These are phyloP conservation scores for Podargus strigoides DNA, from an alignment of 2,797 vertebrate species.

Conservation along the genomic window DNA sequence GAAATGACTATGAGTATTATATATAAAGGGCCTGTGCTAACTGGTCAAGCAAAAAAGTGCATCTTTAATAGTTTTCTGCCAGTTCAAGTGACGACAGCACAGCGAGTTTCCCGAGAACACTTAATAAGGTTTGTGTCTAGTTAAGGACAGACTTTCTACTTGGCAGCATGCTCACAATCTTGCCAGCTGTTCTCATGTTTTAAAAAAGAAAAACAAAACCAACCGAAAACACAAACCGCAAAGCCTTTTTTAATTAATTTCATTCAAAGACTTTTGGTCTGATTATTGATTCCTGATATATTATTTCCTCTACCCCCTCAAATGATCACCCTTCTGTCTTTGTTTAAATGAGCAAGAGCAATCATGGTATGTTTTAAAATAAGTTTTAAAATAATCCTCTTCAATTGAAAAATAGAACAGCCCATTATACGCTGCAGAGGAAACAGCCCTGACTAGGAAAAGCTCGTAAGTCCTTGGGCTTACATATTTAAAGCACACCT, in stretches of 20 bases:
- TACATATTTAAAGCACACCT: background rate
- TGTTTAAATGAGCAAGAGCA: background rate
- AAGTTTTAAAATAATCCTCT: background rate
- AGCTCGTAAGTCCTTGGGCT: background rate
- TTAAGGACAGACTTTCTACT: background rate
- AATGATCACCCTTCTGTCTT: background rate
- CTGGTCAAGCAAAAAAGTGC: background rate
- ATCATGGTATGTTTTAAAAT: background rate
- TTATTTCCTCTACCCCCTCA: background rate
- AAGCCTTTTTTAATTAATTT: background rate
- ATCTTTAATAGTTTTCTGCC: background rate
- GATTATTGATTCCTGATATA: background rate
- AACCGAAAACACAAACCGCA: background rate
- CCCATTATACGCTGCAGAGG: background rate
- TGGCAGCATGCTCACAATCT: background rate
- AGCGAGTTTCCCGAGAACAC: background rate
- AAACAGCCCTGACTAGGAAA: background rate
- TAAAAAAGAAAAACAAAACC: background rate
- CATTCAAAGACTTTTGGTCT: background rate
- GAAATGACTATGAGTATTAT: background rate
- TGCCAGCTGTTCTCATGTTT: background rate
- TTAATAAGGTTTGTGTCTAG: background rate
- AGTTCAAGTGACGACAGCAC: background rate
- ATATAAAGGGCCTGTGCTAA: background rate
- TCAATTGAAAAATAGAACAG: background rate